A percentile compares a stretch with the other conserved stretches of the same genome.
Conservation (phyloP, 2,113 vertebrate genomes). For the Cheirogaleus medius region DNA sequence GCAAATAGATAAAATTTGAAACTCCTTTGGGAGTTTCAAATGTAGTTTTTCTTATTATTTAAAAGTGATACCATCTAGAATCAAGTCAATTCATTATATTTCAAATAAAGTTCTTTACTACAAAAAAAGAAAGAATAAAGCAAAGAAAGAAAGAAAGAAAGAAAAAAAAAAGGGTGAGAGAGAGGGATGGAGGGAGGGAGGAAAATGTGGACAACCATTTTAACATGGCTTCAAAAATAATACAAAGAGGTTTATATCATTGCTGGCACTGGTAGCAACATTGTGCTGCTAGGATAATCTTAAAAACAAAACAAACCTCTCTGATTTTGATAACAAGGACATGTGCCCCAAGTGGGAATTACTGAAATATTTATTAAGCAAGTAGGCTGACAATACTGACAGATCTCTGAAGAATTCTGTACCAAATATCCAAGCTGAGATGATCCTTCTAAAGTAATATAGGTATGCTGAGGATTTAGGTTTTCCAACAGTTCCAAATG, state of each 20-base stretch:
- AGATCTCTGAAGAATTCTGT: background rate
- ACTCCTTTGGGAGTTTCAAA: too few relatives aligned
- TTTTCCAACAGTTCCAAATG: background rate
- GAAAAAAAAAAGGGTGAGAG: background rate
- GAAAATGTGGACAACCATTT: background rate
- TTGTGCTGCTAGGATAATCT: background rate
- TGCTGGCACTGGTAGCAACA: background rate
- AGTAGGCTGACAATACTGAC: background rate
- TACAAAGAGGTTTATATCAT: background rate
- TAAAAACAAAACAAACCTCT: background rate
- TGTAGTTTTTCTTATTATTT: background rate
- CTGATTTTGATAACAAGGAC: background rate
- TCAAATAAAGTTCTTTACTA: slow-evolving; percentile 9
- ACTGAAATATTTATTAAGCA: background rate
- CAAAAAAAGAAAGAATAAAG: background rate
- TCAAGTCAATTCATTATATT: background rate
- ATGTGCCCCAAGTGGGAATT: background rate
- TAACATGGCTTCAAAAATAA: background rate
- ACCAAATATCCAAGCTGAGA: background rate
- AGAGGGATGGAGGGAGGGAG: background rate
- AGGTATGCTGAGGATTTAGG: background rate
- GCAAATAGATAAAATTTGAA: background rate
- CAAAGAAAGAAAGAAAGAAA: background rate
- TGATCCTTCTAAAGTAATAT: background rate
- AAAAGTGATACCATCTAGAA: background rate